Evolutionary conservation across 1,140 invertebrate species (phyloP), one percentile per base, ranked within the genome.

Genomic region (Calycopis cecrops): DNA sequence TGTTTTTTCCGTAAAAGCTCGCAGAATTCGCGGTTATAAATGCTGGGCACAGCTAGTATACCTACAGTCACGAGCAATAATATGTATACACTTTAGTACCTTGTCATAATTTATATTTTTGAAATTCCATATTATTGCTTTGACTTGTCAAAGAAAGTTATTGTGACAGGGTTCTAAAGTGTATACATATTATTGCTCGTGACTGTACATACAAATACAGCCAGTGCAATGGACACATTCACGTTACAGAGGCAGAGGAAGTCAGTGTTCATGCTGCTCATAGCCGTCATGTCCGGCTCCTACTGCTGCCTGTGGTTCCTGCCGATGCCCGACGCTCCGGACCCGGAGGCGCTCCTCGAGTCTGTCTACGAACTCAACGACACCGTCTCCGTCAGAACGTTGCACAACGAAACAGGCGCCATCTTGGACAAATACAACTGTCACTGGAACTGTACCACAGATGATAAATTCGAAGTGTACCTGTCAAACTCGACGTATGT

Each of bases 251-350:
- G 63, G 72, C 65, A 90, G 73, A 90, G 93, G 57, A 94, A 94
- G 77, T 62, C 89, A 0, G 91, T 95, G 35, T 95, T 95, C 68
- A 90, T 94, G 63, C 35, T 76, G 0, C 68, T 95, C 0, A 90
- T 95, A 12, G 51, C 88, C 0, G 58, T 89, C 1, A 94, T 92
- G 83, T 90, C 91, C 0, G 58, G 90, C 6, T 91, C 90, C 10
- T 93, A 90, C 62, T 87, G 89, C 47, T 75, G 90, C 12, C 88
- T 95, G 64, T 92, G 92, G 71, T 91, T 93, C 62, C 72, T 94
- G 40, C 92, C 93, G 0, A 68, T 74, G 62, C 71, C 89, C 0
- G 37, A 79, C 59, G 52, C 71, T 61, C 49, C 58, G 12, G 68
- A 61, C 1, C 47, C 44, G 10, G 60, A 64, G 12, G 60, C 51